Base-by-base conservation (phyloP, 2,888 invertebrate species). In the Chesias legatella region DNA sequence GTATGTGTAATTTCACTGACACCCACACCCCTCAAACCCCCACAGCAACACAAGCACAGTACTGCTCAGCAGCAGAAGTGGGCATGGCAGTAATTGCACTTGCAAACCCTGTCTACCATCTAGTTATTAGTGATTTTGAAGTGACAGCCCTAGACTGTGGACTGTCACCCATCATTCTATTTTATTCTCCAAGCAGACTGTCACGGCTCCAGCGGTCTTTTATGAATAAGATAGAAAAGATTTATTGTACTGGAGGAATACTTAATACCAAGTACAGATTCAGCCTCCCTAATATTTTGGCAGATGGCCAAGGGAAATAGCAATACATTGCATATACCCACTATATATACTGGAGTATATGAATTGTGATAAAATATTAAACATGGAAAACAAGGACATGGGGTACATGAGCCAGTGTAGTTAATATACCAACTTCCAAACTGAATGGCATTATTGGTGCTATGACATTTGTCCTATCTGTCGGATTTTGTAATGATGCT, bases 221-320 rank as follows among this genome's bases (percentile, higher is more conserved):
- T 69, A 70, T 64, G 71, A 71, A 79, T 76, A 76, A 76, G 67
- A 77, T 76, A 72, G 64, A 73, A 69, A 69, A 76, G 74, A 81
- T 81, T 79, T 79, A 81, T 74, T 56, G 61, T 65, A 67, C 59
- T 73, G 71, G 76, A 79, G 75, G 77, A 78, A 76, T 78, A 73
- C 73, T 79, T 79, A 79, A 77, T 76, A 37, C 21, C 71, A 50
- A 62, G 63, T 66, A 64, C 70, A 73, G 73, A 63, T 67, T 67
- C 68, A 53, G 65, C 61, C 66, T 62, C 71, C 67, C 79, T 74
- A 73, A 72, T 65, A 68, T 55, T 52, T 61, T 83, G 83, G 83
- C 76, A 50, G 46, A 47, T 32, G 26, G 75, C 82, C 82, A 80
- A 73, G 36, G 45, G 58, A 68, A 76, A 76, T 76, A 76, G 72